Base-by-base conservation (phyloP, 2,113 vertebrate species). In the Albula glossodonta region DNA sequence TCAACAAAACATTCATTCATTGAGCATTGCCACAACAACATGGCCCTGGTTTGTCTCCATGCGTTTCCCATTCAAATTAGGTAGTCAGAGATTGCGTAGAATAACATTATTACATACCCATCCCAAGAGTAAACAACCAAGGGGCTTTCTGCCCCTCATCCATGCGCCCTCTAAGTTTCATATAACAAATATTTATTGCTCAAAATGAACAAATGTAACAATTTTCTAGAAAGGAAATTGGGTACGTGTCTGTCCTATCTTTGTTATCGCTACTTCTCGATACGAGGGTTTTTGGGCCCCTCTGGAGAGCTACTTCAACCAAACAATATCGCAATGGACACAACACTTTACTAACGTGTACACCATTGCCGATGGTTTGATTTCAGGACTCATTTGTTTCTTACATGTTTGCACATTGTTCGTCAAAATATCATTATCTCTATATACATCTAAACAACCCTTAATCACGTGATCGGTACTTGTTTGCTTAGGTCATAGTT, bases 401-500 rank as follows among this genome's bases (percentile, higher is more conserved):
- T 3, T 74, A 74, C n/a, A 10, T 8, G 70, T 10, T 11, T 0
- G 22, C 10, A 13, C n/a, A 74, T 31, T 31, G 17, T 22, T 7
- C 17, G 31, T 2, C n/a, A 70, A 70, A 70, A n/a, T 74, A 74
- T n/a, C 17, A 22, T 52, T n/a, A 80, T 63, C 57, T 48, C 60
- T 50, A 12, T 25, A 48, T 10, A 70, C 80, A 81, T 80, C 81
- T n/a, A 80, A 87, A 89, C 63, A 89, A 12, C 3, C 0, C 15
- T 6, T 0, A 6, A 82, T 91, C 89, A 92, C 82, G 90, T 92
- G 93, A 94, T 85, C 90, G 91, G 93, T 87, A 94, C 92, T 63
- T 12, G 8, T 10, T 57, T 22, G 50, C n/a, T 80, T 84, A 51
- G 49, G 88, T 80, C 53, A 82, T 88, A 84, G 90, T 94, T 91